A percentile compares a stretch with the other conserved stretches of the same genome.
phyloP scores from a whole-genome alignment of 2,888 invertebrate genomes.

The Cataglyphis altisquamis region DNA sequence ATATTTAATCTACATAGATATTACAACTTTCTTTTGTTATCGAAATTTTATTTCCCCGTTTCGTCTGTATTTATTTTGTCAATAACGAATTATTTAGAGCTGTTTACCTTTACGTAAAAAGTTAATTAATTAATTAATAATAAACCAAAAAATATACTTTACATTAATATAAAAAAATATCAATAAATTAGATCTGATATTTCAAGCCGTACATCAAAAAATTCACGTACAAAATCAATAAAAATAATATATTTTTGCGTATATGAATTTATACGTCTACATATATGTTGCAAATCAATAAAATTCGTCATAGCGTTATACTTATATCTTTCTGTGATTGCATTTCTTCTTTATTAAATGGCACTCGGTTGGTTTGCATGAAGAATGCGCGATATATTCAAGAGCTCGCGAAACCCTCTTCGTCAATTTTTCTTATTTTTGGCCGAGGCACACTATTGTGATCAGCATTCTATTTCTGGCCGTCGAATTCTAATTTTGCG shows the following conservation, averaged over 20 bases:
- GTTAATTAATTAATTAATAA: neutral
- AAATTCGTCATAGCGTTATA: conserved; percentile 5
- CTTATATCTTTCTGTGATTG: conserved; percentile 5
- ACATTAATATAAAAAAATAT: neutral
- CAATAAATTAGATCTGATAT: neutral
- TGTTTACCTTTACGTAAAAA: neutral
- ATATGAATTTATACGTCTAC: neutral
- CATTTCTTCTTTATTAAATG: conserved; percentile 36
- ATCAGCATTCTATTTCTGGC: conserved; percentile 63
- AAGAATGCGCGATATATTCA: conserved; percentile 30
- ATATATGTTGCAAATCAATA: conserved; percentile 20
- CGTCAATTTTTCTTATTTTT: conserved; percentile 41
- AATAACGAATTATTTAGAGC: neutral
- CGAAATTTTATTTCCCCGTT: neutral
- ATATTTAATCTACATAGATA: conserved; percentile 47
- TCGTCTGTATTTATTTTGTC: neutral
- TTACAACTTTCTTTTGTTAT: conserved; percentile 38
- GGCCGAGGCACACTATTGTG: conserved; percentile 53
- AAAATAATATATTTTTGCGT: neutral
- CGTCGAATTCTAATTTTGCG: conserved; percentile 63
- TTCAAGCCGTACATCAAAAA: neutral
- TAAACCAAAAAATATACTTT: neutral
- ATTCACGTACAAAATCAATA: neutral
- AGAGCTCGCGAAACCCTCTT: neutral
- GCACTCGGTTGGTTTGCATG: neutral